phyloP scores from a whole-genome alignment of 2,888 invertebrate genomes.

The Stomorhina lunata region DNA sequence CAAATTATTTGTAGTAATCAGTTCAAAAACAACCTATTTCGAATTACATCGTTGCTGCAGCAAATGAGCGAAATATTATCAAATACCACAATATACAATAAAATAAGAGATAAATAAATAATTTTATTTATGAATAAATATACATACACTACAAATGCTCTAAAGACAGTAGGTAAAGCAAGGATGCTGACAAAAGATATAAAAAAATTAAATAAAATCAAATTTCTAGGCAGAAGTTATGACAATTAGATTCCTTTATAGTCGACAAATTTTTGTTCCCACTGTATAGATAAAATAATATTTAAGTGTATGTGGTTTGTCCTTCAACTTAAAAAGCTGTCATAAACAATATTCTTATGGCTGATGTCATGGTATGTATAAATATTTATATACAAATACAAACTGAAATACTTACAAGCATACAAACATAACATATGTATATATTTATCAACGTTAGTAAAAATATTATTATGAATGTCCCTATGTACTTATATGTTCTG shows the following conservation, averaged over 20 bases:
- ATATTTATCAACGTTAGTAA: too few species aligned
- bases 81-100: constrained; percentile 29
- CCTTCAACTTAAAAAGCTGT: constrained; percentile 59
- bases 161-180: not conserved
- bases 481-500: too few species aligned
- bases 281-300: constrained; percentile 13
- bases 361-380: constrained; percentile 42
- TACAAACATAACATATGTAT: not conserved
- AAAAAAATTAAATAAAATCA: not conserved
- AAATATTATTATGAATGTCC: not conserved
- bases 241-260: not conserved
- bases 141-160: not conserved
- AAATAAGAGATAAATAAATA: constrained; percentile 27
- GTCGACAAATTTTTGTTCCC: not conserved
- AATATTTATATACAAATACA: not conserved
- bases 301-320: constrained; percentile 29
- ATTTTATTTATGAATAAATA: not conserved
- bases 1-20: too few species aligned
- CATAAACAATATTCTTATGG: constrained; percentile 58
- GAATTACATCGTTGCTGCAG: too few species aligned
- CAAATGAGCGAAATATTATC: too few species aligned
- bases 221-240: not conserved
- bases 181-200: not conserved
- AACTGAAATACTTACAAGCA: not conserved
- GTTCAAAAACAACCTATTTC: too few species aligned